Base-by-base conservation (phyloP, 2,113 vertebrate genomes). In the Astur gentilis region DNA sequence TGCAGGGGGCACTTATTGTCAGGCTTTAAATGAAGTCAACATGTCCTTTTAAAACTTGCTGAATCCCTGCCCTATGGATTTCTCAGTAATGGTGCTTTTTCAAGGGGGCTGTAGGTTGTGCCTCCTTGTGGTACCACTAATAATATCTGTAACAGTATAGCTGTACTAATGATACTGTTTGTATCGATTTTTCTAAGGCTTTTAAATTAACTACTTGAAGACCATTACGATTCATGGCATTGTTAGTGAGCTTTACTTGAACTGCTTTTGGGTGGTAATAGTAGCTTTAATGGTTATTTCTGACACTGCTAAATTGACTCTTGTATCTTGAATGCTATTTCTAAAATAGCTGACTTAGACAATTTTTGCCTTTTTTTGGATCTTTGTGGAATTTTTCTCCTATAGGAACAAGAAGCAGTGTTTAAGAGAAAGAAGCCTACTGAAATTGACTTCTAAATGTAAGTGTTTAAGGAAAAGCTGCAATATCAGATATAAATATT, bases 391-490 rank as follows among this genome's bases (percentile, higher is more conserved):
- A 75, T 78, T 60, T 89, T 81, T 65, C 38, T 81, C n/a, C 71
- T 78, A 3, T 49, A 91, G 83, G 70, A 89, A 34, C 34, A n/a
- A 71, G 69, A 64, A 85, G 45, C 73, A 81, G 47, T 87, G 57
- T 91, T 44, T 49, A 65, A 31, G 67, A 86, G 76, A 64, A 44
- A 79, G 69, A 81, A n/a, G 40, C 87, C 61, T 72, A 36, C 69
- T 89, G 61, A 79, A 82, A 65, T 14, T 62, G 69, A 90, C 86
- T 80, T 93, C 50, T 71, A 62, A 89, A 76, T 84, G 65, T 88
- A 87, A 95, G 75, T 89, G 67, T 91, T 71, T 61, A 82, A 91
- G 75, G 87, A 82, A 64, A 76, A 95, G 57, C 69, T 94, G 73
- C 77, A 47, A n/a, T 92, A 71, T 44, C 22, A 47, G 45, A 79